These are phyloP conservation scores for Phrynocephalus forsythii DNA, from an alignment of 2,797 vertebrate species.

Conservation along the genomic window DNA sequence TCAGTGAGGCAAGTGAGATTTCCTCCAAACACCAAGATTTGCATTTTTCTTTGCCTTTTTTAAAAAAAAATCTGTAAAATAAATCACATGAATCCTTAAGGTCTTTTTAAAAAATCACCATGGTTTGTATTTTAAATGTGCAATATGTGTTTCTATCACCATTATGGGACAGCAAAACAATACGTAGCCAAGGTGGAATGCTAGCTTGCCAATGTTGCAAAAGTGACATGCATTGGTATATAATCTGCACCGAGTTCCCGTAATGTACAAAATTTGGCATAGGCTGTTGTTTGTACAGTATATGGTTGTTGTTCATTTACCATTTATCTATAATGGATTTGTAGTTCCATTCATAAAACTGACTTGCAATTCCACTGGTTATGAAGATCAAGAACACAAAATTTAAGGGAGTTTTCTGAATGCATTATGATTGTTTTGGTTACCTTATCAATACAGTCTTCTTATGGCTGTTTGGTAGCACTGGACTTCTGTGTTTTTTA, in stretches of 20 bases:
- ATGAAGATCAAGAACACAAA: background rate
- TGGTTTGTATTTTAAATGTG: conserved; percentile 4
- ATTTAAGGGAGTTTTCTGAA: background rate
- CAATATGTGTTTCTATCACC: background rate
- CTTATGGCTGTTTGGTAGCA: background rate
- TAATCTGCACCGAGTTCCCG: background rate
- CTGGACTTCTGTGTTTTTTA: background rate
- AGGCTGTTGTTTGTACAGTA: background rate
- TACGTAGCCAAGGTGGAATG: background rate
- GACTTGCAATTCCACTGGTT: background rate
- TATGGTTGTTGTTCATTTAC: no score
- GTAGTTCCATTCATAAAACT: background rate
- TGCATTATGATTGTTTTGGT: background rate
- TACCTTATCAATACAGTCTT: background rate
- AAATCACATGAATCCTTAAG: background rate
- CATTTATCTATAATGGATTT: background rate
- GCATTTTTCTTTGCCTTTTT: background rate
- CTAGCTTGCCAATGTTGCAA: background rate
- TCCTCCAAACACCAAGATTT: no score
- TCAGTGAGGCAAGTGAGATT: no score
- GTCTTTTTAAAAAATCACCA: background rate
- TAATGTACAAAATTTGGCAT: background rate
- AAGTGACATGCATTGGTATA: conserved; percentile 16
- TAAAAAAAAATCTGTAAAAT: conserved; percentile 6
- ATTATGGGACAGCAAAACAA: rapidly evolving